A percentile compares a stretch with the other conserved stretches of the same genome.
Evolutionary conservation across 2,888 invertebrate genomes (phyloP).

Genomic region (Zygothrica quintamaculata): DNA sequence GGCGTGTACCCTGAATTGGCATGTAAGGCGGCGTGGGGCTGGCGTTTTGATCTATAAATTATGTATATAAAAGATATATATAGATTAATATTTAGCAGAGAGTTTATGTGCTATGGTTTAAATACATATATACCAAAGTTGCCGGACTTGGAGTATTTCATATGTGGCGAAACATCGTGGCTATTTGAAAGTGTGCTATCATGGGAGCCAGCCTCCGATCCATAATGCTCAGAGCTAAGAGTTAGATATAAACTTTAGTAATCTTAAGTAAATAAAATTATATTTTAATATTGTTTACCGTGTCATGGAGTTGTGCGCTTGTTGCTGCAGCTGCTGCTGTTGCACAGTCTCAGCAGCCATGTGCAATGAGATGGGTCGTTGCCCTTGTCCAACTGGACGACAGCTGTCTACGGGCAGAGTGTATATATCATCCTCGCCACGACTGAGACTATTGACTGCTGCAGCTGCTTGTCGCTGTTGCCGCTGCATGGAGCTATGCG

Average conservation of each 20-base stretch:
- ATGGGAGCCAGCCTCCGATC: conserved; percentile 80
- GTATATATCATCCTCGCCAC: conserved; percentile 83
- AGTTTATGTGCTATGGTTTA: conserved; percentile 14
- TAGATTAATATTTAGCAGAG: conserved; percentile 17
- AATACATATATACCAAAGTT: conserved; percentile 84
- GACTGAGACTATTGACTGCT: conserved; percentile 41
- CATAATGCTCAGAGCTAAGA: conserved; percentile 77
- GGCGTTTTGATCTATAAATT: conserved; percentile 84
- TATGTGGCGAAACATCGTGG: conserved; percentile 73
- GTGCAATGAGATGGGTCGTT: conserved; percentile 72
- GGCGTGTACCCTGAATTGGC: conserved; percentile 91
- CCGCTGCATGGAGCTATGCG: conserved; percentile 66
- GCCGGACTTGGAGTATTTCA: conserved; percentile 82
- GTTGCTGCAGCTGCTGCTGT: conserved; percentile 60
- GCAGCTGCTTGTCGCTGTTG: conserved; percentile 53
- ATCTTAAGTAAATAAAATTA: too few relatives aligned
- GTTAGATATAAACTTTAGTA: too few relatives aligned
- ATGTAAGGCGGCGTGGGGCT: conserved; percentile 89
- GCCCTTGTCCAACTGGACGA: conserved; percentile 65
- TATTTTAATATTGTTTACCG: conserved; percentile 58
- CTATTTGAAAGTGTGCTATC: conserved; percentile 75
- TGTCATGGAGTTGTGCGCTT: conserved; percentile 80
- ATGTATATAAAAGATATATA: not conserved
- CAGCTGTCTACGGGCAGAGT: conserved; percentile 83
- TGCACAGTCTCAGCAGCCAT: conserved; percentile 71